A percentile compares a stretch with the other conserved stretches of the same genome.
These are phyloP conservation scores for Ramphastos sulfuratus DNA, from an alignment of 2,113 vertebrate species.

Conservation along the genomic window DNA sequence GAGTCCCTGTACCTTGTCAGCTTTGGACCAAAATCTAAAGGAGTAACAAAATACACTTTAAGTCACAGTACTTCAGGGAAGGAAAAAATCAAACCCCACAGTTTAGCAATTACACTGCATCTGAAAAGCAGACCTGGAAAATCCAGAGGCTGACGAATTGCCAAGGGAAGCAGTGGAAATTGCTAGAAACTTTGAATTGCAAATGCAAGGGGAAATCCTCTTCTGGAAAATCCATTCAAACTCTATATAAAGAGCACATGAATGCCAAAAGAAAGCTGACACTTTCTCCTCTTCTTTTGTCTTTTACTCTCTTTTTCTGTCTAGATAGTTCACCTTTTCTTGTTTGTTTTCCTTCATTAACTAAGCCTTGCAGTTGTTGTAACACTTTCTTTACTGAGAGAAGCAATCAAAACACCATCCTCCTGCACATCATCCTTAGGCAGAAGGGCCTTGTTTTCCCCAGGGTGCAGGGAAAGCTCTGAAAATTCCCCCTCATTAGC, in stretches of 20 bases:
- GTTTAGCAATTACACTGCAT: background rate
- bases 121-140: slow-evolving; percentile 57
- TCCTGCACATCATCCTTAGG: background rate
- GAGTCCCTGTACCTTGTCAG: background rate
- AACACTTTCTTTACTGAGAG: background rate
- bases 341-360: background rate
- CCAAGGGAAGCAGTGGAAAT: slow-evolving; percentile 63
- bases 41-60: background rate
- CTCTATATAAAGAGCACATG: background rate
- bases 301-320: background rate
- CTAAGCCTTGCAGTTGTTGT: background rate
- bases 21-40: background rate
- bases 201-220: slow-evolving; percentile 63
- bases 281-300: background rate
- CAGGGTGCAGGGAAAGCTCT: background rate
- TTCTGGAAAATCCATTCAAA: slow-evolving; percentile 58
- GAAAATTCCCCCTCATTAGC: background rate
- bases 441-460: rapidly evolving
- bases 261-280: slow-evolving; percentile 31
- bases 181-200: slow-evolving; percentile 67
- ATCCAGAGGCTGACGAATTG: slow-evolving; percentile 37
- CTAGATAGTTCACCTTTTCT: background rate
- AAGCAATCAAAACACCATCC: background rate
- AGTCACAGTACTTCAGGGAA: background rate
- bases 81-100: background rate